phyloP scores from a whole-genome alignment of 2,888 invertebrate genomes.

The Sericinus montela region DNA sequence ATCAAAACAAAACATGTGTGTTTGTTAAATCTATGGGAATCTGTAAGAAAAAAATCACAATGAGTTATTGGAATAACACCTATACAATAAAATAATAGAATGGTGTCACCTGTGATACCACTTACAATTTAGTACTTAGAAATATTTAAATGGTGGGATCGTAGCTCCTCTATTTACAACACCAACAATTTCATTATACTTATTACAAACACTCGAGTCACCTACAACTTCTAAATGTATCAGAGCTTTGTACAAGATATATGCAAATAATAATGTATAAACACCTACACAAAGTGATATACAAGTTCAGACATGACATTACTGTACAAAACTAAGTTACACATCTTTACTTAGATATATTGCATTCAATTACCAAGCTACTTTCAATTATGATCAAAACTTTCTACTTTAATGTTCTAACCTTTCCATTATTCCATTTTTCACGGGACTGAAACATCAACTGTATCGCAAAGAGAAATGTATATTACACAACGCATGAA shows the following conservation, averaged over 20 bases:
- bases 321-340: constrained; percentile 42
- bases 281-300: not conserved
- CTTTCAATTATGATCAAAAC: constrained; percentile 64
- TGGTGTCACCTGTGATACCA: constrained; percentile 65
- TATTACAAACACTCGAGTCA: constrained; percentile 73
- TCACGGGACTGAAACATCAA: constrained; percentile 15
- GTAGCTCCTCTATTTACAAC: constrained; percentile 76
- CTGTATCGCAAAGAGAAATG: not conserved
- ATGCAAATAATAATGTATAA: not conserved
- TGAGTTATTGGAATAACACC: constrained; percentile 71
- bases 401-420: constrained; percentile 52
- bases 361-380: constrained; percentile 70
- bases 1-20: constrained; percentile 52
- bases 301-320: constrained; percentile 5
- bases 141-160: constrained; percentile 78
- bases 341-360: constrained; percentile 54
- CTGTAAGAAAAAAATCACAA: constrained; percentile 70
- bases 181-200: constrained; percentile 72
- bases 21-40: constrained; percentile 63
- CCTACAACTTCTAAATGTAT: constrained; percentile 54
- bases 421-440: constrained; percentile 21
- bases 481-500: constrained; percentile 5
- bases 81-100: constrained; percentile 50
- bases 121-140: constrained; percentile 73
- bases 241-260: constrained; percentile 36